Evolutionary conservation across 2,797 vertebrate species (phyloP), one percentile per base, ranked within the genome.

Genomic region (Eidolon dupreanum): DNA sequence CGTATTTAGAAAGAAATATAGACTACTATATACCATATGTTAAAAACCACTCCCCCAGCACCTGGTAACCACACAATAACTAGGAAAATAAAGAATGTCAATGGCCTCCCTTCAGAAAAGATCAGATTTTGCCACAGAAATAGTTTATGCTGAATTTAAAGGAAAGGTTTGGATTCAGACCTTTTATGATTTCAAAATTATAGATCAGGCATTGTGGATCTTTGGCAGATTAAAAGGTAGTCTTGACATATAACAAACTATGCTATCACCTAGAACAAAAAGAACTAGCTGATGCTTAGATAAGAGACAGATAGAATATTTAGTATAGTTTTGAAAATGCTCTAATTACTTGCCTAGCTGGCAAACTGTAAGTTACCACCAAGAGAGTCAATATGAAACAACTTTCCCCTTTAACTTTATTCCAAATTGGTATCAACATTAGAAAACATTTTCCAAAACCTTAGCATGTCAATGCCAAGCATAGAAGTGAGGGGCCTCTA

Each of bases 371-470:
- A 81, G 36, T 66, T 90, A 13, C 22, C 19, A 75, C 79, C 68
- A 94, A 93, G n/a, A 93, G 17, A 93, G 13, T 84, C 53, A 46
- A 88, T 33, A 53, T 41, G 38, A 36, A 85, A 78, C 17, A 85
- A 55, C 43, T 61, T 53, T 82, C 70, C 59, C 36, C 43, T 74
- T 87, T 71, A 85, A 93, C 28, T 87, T 88, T 83, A 88, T 75
- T 86, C 57, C 41, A 94, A 84, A 94, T 9, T 77, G 10, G n/a
- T 65, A 83, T 36, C 36, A 95, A 88, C 7, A 79, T 4, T 84
- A 63, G 43, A 89, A 87, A 96, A 79, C 73, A 87, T 79, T 55
- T 93, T 88, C 61, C 28, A 88, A 92, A 94, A 84, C 36, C n/a
- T 86, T 66, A 87, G 13, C 17, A 85, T 46, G 10, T 63, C 84